These are phyloP conservation scores for Todiramphus saurophagus DNA, from an alignment of 2,113 vertebrate species.

Conservation along the genomic window DNA sequence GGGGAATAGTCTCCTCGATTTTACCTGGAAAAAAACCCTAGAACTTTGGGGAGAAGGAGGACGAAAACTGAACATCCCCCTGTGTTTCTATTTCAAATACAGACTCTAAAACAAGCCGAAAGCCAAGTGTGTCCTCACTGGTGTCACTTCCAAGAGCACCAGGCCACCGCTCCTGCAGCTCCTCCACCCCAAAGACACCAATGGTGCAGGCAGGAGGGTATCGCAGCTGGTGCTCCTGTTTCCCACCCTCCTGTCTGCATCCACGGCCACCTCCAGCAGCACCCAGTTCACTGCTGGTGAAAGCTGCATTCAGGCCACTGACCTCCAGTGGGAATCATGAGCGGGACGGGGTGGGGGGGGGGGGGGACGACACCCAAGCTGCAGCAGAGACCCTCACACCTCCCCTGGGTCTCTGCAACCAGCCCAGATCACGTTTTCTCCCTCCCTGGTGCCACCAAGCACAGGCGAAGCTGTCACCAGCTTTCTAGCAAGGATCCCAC, in stretches of 20 bases:
- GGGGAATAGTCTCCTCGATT: accelerated
- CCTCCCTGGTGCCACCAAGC: background rate
- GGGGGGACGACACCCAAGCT: accelerated
- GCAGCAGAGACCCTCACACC: background rate
- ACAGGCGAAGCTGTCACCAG: accelerated
- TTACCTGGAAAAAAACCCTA: background rate
- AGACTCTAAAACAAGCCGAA: background rate
- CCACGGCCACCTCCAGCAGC: background rate
- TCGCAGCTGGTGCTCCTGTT: accelerated
- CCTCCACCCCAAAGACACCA: background rate
- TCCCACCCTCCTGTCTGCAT: background rate
- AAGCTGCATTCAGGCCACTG: accelerated
- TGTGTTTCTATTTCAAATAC: accelerated
- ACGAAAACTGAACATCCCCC: background rate
- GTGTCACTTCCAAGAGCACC: background rate
- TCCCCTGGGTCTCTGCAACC: accelerated
- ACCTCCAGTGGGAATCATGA: accelerated
- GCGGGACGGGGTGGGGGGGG: background rate
- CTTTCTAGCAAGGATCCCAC: background rate
- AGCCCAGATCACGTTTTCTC: background rate
- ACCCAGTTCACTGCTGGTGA: background rate
- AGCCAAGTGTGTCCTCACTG: accelerated
- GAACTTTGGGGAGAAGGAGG: background rate
- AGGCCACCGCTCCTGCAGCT: accelerated
- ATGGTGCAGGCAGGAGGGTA: background rate